Evolutionary conservation across 2,113 vertebrate species (phyloP).

Genomic region (Panthera uncia): DNA sequence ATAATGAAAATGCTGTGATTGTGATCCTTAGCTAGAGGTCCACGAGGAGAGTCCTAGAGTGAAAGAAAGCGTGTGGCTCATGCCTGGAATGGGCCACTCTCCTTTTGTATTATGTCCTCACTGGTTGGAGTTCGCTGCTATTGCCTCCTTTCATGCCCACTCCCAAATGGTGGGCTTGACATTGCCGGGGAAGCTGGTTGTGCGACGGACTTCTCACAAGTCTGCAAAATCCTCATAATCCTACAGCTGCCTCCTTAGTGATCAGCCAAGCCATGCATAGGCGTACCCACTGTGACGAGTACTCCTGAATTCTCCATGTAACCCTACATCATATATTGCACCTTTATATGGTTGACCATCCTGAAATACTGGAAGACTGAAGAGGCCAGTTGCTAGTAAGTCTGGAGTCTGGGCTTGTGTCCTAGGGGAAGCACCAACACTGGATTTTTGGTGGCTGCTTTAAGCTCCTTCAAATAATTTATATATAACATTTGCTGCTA

Average conservation of each 20-base stretch:
- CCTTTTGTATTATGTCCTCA: neutral
- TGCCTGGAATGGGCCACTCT: neutral
- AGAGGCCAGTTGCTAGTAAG: neutral
- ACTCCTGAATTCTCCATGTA: neutral
- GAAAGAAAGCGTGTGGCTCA: neutral
- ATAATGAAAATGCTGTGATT: neutral
- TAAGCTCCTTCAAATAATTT: conserved; percentile 32
- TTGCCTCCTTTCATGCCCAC: neutral
- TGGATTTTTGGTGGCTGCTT: neutral
- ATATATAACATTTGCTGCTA: neutral
- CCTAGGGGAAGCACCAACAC: neutral
- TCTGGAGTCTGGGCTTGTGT: neutral
- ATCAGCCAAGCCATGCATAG: neutral
- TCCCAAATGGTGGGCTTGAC: neutral
- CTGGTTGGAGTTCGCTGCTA: neutral
- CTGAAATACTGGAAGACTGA: neutral
- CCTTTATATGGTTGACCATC: neutral
- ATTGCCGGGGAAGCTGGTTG: neutral
- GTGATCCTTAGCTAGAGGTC: neutral
- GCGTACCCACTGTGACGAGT: neutral
- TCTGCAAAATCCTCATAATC: neutral
- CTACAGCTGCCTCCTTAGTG: neutral
- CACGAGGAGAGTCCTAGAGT: neutral
- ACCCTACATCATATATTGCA: neutral
- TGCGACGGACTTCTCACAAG: neutral